Conservation (phyloP, 2,888 invertebrate genomes). For the Dynastes tityus region DNA sequence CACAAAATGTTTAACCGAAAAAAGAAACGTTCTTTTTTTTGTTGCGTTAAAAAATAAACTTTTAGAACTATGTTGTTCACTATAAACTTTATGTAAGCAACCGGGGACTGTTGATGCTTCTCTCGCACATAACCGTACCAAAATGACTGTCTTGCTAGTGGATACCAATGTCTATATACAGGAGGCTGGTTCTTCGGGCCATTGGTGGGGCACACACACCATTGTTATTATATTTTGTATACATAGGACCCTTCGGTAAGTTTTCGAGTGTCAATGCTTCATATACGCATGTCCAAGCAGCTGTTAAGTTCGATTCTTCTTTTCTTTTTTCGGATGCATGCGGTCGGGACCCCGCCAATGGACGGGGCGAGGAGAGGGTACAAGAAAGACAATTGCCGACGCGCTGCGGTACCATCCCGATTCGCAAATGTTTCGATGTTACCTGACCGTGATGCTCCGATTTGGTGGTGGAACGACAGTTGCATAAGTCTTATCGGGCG, state of each 20-base stretch:
- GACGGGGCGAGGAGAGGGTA: slow-evolving; percentile 14
- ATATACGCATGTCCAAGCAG: slow-evolving; percentile 49
- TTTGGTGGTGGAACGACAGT: background rate
- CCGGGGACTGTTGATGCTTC: slow-evolving; percentile 19
- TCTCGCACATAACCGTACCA: slow-evolving; percentile 47
- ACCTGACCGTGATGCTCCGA: slow-evolving; percentile 5
- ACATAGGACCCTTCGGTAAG: slow-evolving; percentile 42
- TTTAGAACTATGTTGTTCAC: background rate
- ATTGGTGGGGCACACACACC: slow-evolving; percentile 51
- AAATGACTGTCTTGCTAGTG: slow-evolving; percentile 52
- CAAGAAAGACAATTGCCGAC: slow-evolving; percentile 20
- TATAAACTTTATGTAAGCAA: slow-evolving; percentile 9
- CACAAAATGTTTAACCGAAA: slow-evolving; percentile 27
- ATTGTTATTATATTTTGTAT: slow-evolving; percentile 51
- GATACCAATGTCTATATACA: slow-evolving; percentile 55
- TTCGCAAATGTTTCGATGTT: slow-evolving; percentile 44
- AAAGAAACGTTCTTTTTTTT: background rate
- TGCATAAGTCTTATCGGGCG: slow-evolving; percentile 29
- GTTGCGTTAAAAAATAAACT: slow-evolving; percentile 1
- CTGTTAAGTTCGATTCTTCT: slow-evolving; percentile 45
- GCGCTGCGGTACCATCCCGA: slow-evolving; percentile 17
- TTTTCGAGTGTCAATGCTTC: slow-evolving; percentile 47
- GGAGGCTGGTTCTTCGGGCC: slow-evolving; percentile 45
- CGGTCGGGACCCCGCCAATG: slow-evolving; percentile 16
- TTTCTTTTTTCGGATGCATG: slow-evolving; percentile 38